Evolutionary conservation across 2,888 invertebrate species (phyloP), one percentile per base, ranked within the genome.

Genomic region (Ophraella communa): DNA sequence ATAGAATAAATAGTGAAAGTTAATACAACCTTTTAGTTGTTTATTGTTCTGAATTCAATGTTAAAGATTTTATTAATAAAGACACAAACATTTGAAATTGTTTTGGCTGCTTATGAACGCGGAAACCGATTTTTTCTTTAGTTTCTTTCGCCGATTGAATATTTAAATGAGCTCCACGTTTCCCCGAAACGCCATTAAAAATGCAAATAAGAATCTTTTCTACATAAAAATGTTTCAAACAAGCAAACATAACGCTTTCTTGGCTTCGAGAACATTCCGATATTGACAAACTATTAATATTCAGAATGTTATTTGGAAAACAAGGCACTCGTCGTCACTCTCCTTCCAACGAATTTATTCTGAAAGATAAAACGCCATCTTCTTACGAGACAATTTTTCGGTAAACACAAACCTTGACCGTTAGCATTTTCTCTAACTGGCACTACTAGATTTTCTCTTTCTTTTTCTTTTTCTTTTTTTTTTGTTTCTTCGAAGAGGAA

Each of bases 281-380:
- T 51, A 27, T 51, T 51, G 49, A 51, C 23, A 51, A 51, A 51
- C 49, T 51, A 51, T 51, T 51, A 8, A 51, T 51, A 51, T 51
- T 51, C 49, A 2, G 27, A 2, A 10, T 7, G 47, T 47, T 47
- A 47, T 47, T 47, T 23, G 17, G 27, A 17, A 51, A 51, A 27
- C 49, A 51, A 27, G 3, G 49, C 49, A 39, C 17, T 39, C n/a
- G n/a, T n/a, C n/a, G n/a, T n/a, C 14, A 17, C 14, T 39, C 39
- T 17, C 8, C 14, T 35, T 10, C 14, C 35, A 5, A 11, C n/a
- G n/a, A 35, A 14, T 10, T 35, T 35, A 35, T 39, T 55, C 54
- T 24, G 39, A n/a, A 55, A n/a, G 39, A 24, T 42, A 55, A n/a
- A n/a, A n/a, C n/a, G n/a, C n/a, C 42, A 10, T 24, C 54, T 10